A percentile compares a stretch with the other conserved stretches of the same genome.
Evolutionary conservation across 2,797 vertebrate genomes (phyloP).

Genomic region (Molossus molossus): DNA sequence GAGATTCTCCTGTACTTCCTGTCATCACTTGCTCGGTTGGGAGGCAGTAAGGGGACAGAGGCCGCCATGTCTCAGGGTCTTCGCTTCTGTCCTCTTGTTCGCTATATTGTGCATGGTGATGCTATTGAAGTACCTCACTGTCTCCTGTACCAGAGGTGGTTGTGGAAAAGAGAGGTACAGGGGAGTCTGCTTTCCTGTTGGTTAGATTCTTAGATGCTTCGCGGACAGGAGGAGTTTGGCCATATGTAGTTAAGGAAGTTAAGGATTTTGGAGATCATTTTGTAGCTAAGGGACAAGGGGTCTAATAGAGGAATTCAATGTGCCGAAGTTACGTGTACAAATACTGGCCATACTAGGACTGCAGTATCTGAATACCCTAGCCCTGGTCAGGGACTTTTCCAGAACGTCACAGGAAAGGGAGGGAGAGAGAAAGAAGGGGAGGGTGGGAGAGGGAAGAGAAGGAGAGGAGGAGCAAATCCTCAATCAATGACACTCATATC

Average conservation of each 20-base stretch:
- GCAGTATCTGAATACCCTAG: not conserved
- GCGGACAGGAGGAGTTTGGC: not conserved
- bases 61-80: not conserved
- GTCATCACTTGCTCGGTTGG: not conserved
- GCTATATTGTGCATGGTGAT: not conserved
- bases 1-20: not conserved
- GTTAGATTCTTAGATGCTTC: not conserved
- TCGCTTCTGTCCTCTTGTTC: not conserved
- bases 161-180: not conserved
- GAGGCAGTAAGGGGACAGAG: not conserved
- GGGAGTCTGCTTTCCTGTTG: no score
- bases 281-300: not conserved
- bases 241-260: not conserved
- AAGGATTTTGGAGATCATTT: not conserved
- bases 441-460: not conserved
- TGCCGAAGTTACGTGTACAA: not conserved
- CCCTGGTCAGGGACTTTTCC: not conserved
- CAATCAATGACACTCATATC: not conserved
- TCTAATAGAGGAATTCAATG: not conserved
- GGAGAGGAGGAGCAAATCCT: not conserved
- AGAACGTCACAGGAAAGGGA: not conserved
- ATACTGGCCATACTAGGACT: not conserved
- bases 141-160: not conserved
- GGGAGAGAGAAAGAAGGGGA: not conserved
- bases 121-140: not conserved